Percentiles rank a stretch among this genome's conserved stretches.
Conservation (phyloP, 2,888 invertebrate genomes). For the Psococerastis gibbosa region DNA sequence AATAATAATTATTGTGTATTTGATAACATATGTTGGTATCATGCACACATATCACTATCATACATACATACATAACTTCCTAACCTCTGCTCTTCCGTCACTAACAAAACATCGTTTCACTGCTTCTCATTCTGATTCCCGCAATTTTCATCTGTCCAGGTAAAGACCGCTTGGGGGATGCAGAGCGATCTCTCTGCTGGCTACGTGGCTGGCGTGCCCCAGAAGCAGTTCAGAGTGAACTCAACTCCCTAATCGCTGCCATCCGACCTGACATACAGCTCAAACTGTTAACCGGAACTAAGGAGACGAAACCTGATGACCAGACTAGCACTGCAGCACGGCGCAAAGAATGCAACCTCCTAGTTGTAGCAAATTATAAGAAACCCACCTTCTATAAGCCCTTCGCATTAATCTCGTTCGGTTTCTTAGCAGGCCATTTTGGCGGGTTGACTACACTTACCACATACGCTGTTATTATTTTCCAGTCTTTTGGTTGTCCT, state of each 20-base stretch:
- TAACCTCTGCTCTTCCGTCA: too few relatives aligned
- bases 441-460: constrained; percentile 55
- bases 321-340: not conserved
- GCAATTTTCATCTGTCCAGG: not conserved
- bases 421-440: constrained; percentile 55
- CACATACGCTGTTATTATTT: constrained; percentile 33
- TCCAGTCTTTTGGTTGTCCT: constrained; percentile 47
- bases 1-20: too few relatives aligned
- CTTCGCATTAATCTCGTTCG: constrained; percentile 40
- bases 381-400: constrained; percentile 42
- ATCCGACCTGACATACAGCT: not conserved
- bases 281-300: not conserved
- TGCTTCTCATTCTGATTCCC: too few relatives aligned
- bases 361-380: constrained; percentile 5
- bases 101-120: too few relatives aligned
- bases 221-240: constrained; percentile 36
- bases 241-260: constrained; percentile 9
- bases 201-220: constrained; percentile 55
- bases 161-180: constrained; percentile 29
- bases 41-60: too few relatives aligned
- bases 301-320: constrained; percentile 1
- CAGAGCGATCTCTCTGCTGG: constrained; percentile 52
- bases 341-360: not conserved
- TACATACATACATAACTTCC: too few relatives aligned
- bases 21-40: too few relatives aligned